A percentile compares a stretch with the other conserved stretches of the same genome.
Evolutionary conservation across 2,113 vertebrate genomes (phyloP).

Genomic region (Chamaetylas fuelleborni): DNA sequence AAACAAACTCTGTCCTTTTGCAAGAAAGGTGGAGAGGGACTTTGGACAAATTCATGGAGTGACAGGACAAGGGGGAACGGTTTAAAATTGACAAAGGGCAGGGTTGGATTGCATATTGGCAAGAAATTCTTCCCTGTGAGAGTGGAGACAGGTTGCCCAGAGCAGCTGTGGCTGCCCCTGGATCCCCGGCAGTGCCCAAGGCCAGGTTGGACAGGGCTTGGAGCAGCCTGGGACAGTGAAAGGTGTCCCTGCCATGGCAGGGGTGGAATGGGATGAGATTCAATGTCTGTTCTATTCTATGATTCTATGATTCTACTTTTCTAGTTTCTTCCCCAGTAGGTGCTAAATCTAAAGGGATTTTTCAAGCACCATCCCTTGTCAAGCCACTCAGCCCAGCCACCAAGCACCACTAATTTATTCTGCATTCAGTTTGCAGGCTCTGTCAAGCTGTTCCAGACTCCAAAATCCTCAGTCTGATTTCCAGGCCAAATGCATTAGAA

Average conservation of each 20-base stretch:
- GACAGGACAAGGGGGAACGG: rapidly evolving
- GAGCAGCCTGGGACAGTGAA: rapidly evolving
- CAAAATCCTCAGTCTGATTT: constrained; percentile 6
- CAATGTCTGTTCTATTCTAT: neutral
- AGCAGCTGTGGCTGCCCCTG: neutral
- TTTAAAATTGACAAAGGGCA: neutral
- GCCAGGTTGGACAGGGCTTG: rapidly evolving
- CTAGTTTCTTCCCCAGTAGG: neutral
- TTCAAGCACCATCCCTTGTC: neutral
- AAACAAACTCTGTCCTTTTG: neutral
- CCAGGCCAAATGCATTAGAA: neutral
- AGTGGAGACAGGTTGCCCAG: rapidly evolving
- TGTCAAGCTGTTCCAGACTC: neutral
- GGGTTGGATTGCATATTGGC: neutral
- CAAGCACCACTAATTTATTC: neutral
- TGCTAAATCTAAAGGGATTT: neutral
- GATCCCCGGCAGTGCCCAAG: neutral
- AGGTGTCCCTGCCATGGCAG: neutral
- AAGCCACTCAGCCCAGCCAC: neutral
- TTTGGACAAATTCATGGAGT: neutral
- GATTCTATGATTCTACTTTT: neutral
- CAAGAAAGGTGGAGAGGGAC: neutral
- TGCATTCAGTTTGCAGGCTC: neutral
- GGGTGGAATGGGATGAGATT: neutral
- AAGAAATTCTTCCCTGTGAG: neutral